Conservation (phyloP, 2,888 invertebrate genomes). For the Drosophila koepferae region DNA sequence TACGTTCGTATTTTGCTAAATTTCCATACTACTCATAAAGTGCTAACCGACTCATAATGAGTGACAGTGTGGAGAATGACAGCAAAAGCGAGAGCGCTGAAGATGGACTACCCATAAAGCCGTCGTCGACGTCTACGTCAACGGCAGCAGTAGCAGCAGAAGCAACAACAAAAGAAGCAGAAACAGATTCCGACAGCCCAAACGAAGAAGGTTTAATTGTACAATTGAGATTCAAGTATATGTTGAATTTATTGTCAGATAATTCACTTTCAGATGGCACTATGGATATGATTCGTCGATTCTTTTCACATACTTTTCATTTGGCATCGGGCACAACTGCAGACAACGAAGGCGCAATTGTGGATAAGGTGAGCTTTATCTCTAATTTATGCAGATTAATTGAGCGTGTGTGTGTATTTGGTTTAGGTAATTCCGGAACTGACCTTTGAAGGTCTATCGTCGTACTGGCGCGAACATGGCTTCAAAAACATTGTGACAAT, state of each 20-base stretch:
- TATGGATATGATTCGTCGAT: slow-evolving; percentile 88
- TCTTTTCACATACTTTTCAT: slow-evolving; percentile 88
- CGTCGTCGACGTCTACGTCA: slow-evolving; percentile 8
- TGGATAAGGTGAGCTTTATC: slow-evolving; percentile 57
- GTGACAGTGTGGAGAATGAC: slow-evolving; percentile 30
- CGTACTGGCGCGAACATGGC: slow-evolving; percentile 91
- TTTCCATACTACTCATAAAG: not conserved
- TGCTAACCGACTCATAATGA: slow-evolving; percentile 28
- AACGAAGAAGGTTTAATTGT: slow-evolving; percentile 32
- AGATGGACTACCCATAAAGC: not conserved
- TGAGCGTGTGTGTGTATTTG: not conserved
- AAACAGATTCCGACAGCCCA: slow-evolving; percentile 34
- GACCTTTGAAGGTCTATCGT: slow-evolving; percentile 91
- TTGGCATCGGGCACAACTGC: slow-evolving; percentile 79
- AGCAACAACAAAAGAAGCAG: slow-evolving; percentile 14
- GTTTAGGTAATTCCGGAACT: slow-evolving; percentile 89
- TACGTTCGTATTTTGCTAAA: not conserved
- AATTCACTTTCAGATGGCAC: slow-evolving; percentile 81
- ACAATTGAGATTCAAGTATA: slow-evolving; percentile 8
- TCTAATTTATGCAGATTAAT: not conserved
- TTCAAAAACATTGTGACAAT: slow-evolving; percentile 96
- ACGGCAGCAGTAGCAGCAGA: not conserved
- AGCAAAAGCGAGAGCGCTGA: slow-evolving; percentile 9
- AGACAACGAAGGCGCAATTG: slow-evolving; percentile 43
- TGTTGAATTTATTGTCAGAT: slow-evolving; percentile 10